phyloP scores from a whole-genome alignment of 2,888 invertebrate genomes.

The Sarcophaga rosellei region DNA sequence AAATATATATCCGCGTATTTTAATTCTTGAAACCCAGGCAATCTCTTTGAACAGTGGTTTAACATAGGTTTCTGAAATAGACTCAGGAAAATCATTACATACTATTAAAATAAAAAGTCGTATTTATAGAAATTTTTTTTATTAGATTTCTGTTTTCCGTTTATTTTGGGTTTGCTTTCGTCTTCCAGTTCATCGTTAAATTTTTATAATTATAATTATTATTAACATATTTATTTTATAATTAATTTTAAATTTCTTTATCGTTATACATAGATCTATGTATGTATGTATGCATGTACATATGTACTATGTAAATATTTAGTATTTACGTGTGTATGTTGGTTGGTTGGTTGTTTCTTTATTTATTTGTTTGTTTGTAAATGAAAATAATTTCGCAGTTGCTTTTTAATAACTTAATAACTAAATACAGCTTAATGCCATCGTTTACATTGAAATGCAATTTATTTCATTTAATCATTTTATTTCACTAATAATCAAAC shows the following conservation, averaged over 20 bases:
- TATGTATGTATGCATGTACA: conserved; percentile 32
- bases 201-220: conserved; percentile 32
- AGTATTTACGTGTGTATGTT: conserved; percentile 11
- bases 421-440: conserved; percentile 65
- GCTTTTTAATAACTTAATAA: conserved; percentile 51
- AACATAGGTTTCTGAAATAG: not conserved
- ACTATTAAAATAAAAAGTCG: conserved; percentile 25
- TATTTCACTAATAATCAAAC: conserved; percentile 24
- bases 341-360: conserved; percentile 24
- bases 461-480: conserved; percentile 31
- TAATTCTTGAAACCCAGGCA: too few relatives aligned
- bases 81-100: too few relatives aligned
- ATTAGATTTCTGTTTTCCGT: conserved; percentile 56
- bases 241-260: conserved; percentile 61
- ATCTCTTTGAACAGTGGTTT: not conserved
- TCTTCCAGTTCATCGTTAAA: conserved; percentile 53
- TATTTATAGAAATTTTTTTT: conserved; percentile 37
- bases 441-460: conserved; percentile 67
- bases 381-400: conserved; percentile 57
- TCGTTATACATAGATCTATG: conserved; percentile 63
- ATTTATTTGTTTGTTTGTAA: conserved; percentile 35
- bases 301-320: conserved; percentile 15
- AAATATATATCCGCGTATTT: not conserved
- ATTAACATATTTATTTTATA: conserved; percentile 57
- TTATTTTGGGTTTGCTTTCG: conserved; percentile 40